phyloP scores from a whole-genome alignment of 2,797 vertebrate species.

The Protosalanx chinensis region DNA sequence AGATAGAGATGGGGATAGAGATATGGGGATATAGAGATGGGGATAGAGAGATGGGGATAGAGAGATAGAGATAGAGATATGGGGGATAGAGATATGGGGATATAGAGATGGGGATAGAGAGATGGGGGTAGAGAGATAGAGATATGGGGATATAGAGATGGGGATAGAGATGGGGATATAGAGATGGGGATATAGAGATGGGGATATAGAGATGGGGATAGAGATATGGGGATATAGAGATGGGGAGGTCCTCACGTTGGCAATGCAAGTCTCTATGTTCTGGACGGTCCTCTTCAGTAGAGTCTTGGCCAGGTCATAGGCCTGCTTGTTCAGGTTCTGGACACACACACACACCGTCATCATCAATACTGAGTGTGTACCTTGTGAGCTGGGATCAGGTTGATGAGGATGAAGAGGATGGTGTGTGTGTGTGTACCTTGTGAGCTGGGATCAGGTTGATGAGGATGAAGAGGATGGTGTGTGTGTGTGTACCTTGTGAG shows the following conservation, averaged over 20 bases:
- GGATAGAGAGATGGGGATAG: too few relatives aligned
- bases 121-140: too few relatives aligned
- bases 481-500: conserved; percentile 36
- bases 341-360: conserved; percentile 25
- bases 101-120: too few relatives aligned
- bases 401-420: conserved; percentile 75
- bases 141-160: too few relatives aligned
- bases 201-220: too few relatives aligned
- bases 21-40: too few relatives aligned
- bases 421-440: conserved; percentile 4
- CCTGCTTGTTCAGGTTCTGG: conserved; percentile 98
- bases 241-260: conserved; percentile 81
- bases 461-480: neutral
- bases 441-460: neutral
- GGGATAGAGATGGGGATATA: too few relatives aligned
- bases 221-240: too few relatives aligned
- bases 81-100: too few relatives aligned
- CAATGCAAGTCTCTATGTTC: conserved; percentile 96
- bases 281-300: conserved; percentile 96
- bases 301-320: conserved; percentile 95
- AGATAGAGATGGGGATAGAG: too few relatives aligned
- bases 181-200: too few relatives aligned
- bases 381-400: conserved; percentile 89
- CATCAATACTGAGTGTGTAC: conserved; percentile 43
- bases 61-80: too few relatives aligned